phyloP scores from a whole-genome alignment of 1,140 invertebrate species.

The Cotesia glomerata region DNA sequence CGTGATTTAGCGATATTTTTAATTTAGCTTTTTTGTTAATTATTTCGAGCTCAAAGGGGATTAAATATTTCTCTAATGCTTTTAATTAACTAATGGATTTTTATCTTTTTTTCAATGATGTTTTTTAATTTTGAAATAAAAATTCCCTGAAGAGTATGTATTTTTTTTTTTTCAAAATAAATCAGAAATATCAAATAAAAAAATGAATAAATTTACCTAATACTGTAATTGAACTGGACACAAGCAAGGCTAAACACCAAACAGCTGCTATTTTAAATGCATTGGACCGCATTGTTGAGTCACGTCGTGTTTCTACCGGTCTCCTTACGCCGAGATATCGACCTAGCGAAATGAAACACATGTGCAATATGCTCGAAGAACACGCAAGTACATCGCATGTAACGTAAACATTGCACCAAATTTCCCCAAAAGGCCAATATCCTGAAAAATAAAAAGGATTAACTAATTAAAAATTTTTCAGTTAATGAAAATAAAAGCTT shows the following conservation, averaged over 20 bases:
- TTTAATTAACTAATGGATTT: too few relatives aligned
- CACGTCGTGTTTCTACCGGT: conserved; percentile 81
- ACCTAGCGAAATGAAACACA: conserved; percentile 94
- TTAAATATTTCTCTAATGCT: too few relatives aligned
- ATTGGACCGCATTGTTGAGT: conserved; percentile 78
- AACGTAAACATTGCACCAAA: conserved; percentile 92
- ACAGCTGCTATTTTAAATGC: conserved; percentile 83
- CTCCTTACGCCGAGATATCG: conserved; percentile 91
- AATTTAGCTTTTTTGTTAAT: too few relatives aligned
- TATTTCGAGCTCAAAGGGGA: too few relatives aligned
- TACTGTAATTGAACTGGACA: conserved; percentile 86
- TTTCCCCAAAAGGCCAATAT: conserved; percentile 86
- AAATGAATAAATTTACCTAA: conserved; percentile 70
- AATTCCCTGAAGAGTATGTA: too few relatives aligned
- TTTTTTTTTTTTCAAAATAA: too few relatives aligned
- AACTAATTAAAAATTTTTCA: too few relatives aligned
- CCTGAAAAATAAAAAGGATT: conserved; percentile 66
- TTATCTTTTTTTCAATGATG: too few relatives aligned
- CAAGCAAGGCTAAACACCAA: conserved; percentile 84
- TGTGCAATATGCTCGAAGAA: conserved; percentile 94
- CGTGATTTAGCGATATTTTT: too few relatives aligned
- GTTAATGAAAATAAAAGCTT: too few relatives aligned
- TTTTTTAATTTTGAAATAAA: too few relatives aligned
- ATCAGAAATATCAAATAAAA: not conserved
- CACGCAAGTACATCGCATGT: conserved; percentile 95